Evolutionary conservation across 2,888 invertebrate genomes (phyloP).

Genomic region (Arctia plantaginis): DNA sequence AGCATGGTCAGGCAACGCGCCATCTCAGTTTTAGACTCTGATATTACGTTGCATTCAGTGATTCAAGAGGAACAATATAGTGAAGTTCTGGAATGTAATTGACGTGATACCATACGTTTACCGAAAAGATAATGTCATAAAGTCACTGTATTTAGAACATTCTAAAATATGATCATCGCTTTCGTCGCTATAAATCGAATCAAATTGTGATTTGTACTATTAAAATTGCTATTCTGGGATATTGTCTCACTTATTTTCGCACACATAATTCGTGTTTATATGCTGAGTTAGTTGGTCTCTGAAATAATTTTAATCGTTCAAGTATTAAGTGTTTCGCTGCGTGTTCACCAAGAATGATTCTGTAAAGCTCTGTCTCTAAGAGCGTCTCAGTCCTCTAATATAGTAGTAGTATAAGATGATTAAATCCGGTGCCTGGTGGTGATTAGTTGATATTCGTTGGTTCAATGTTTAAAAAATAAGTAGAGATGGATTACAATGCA

Average conservation of each 20-base stretch:
- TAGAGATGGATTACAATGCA: too few species aligned
- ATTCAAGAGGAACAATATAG: background rate
- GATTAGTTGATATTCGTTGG: too few species aligned
- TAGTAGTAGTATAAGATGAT: too few species aligned
- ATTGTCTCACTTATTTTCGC: background rate
- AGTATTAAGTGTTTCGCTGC: too few species aligned
- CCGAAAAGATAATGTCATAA: background rate
- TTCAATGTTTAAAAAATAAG: too few species aligned
- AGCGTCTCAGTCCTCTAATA: too few species aligned
- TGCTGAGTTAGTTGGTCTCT: background rate
- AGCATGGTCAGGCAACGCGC: background rate
- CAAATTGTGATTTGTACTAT: slow-evolving; percentile 21
- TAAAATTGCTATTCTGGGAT: slow-evolving; percentile 23
- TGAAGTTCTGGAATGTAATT: background rate
- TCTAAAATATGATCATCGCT: background rate
- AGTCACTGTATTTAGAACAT: background rate
- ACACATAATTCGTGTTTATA: background rate
- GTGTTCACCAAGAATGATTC: too few species aligned
- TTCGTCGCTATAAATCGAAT: slow-evolving; percentile 18
- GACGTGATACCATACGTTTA: background rate
- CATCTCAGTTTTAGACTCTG: background rate
- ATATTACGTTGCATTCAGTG: background rate
- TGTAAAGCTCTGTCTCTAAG: too few species aligned
- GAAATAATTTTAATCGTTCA: background rate
- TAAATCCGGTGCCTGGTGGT: too few species aligned